Evolutionary conservation across 1,140 invertebrate species (phyloP), one percentile per base, ranked within the genome.

Genomic region (Dendrolimus punctatus): DNA sequence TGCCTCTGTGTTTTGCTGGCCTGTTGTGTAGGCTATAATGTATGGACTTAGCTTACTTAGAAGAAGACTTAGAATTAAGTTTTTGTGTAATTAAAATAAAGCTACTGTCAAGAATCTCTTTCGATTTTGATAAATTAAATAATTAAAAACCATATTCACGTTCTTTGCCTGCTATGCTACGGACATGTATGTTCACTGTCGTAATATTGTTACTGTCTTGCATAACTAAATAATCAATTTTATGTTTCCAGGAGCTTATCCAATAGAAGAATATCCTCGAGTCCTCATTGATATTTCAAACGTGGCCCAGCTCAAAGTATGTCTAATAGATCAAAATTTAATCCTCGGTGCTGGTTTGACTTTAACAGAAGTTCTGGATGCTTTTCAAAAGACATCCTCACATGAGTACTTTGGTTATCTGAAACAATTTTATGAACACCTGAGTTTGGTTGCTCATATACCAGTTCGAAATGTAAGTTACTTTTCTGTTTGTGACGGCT

Each of bases 201-300:
- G n/a, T n/a, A n/a, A n/a, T n/a, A n/a, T n/a, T n/a, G n/a, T n/a
- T n/a, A 23, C 23, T 23, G 23, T 23, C 23, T 23, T 23, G 3
- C 23, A 23, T 23, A 23, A 23, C 3, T 23, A 23, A 23, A 23
- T 23, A 23, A 23, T 23, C 23, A 23, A 23, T 23, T 23, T 1
- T 56, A 39, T 50, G 38, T 7, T 92, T 43, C 90, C 92, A 88
- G 93, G 92, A 41, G 91, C 90, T 3, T 91, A 52, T 62, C 92
- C 55, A 90, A 92, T 42, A 88, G 89, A 64, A 90, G 89, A 88
- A 86, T 90, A 46, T 77, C 78, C 44, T 90, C 91, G 52, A 57
- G 74, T 92, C 48, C 91, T 92, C 55, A 91, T 96, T 58, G 93
- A 95, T 66, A 68, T 96, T 7, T 91, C 90, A 53, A 88, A 86